Evolutionary conservation across 2,797 vertebrate genomes (phyloP).

Genomic region (Gallinago solitaria): DNA sequence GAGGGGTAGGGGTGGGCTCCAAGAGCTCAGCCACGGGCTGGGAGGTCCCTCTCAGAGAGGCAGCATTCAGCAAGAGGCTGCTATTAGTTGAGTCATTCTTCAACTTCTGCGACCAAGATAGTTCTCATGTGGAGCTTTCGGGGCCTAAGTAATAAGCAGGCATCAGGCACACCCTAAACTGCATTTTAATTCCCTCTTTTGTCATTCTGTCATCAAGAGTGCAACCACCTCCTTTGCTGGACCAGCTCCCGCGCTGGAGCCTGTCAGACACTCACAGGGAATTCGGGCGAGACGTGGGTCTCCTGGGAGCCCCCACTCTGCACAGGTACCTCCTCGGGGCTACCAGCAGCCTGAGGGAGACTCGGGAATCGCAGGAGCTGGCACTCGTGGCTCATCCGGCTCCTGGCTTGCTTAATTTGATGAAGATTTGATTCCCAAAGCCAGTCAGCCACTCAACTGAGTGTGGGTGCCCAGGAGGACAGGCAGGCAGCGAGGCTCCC

Average conservation of each 20-base stretch:
- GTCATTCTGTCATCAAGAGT: neutral
- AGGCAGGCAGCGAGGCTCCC: neutral
- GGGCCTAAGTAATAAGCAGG: neutral
- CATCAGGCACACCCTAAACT: neutral
- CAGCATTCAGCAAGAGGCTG: neutral
- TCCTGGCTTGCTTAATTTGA: neutral
- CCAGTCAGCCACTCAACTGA: neutral
- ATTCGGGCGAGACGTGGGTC: fast-evolving
- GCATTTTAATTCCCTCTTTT: neutral
- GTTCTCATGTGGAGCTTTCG: too few species aligned
- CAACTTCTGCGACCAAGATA: neutral
- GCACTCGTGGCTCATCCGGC: neutral
- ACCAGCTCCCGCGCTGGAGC: neutral
- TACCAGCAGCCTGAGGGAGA: neutral
- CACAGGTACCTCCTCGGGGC: neutral
- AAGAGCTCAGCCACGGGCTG: fast-evolving
- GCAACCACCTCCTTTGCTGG: neutral
- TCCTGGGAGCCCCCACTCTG: neutral
- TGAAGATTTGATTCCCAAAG: neutral
- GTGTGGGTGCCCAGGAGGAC: fast-evolving
- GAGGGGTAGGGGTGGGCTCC: neutral
- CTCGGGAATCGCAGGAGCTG: neutral
- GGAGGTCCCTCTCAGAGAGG: neutral
- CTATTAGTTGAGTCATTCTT: slow-evolving; percentile 6
- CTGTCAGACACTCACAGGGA: neutral